These are phyloP conservation scores for Harpagoxenus sublaevis DNA, from an alignment of 2,888 invertebrate species.

Conservation along the genomic window DNA sequence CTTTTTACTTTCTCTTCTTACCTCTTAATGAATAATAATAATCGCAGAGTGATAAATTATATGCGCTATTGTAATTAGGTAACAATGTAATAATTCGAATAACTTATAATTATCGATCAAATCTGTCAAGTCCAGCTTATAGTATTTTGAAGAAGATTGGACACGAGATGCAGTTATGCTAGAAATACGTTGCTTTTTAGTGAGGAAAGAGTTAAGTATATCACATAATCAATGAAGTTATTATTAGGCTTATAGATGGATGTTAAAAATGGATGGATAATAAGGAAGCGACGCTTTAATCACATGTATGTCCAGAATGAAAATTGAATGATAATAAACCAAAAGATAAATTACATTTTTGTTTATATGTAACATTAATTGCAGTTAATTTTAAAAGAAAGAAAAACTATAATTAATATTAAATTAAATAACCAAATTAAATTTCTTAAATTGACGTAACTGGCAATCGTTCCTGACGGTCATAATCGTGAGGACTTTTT, in stretches of 20 bases:
- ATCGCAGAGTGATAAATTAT: neutral
- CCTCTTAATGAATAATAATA: neutral
- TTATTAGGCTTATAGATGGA: slow-evolving; percentile 23
- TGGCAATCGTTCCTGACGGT: no score
- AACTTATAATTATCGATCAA: neutral
- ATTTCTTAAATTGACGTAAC: no score
- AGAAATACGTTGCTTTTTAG: slow-evolving; percentile 11
- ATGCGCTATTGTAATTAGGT: neutral
- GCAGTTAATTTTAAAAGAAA: neutral
- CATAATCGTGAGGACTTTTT: no score
- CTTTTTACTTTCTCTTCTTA: neutral
- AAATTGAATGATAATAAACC: slow-evolving; percentile 7
- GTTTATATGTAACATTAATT: neutral
- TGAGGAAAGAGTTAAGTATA: slow-evolving; percentile 32
- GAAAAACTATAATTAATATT: neutral
- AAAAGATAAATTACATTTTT: neutral
- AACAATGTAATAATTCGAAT: neutral
- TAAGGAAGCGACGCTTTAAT: slow-evolving; percentile 6
- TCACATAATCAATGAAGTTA: slow-evolving; percentile 36
- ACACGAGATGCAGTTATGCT: neutral
- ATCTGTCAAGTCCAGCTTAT: neutral
- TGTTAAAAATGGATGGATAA: slow-evolving; percentile 27
- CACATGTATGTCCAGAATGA: neutral
- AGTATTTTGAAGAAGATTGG: neutral
- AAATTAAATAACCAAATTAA: no score